Percentiles rank a stretch among this genome's conserved stretches.
phyloP scores from a whole-genome alignment of 2,113 vertebrate species.

The Nycticebus coucang region DNA sequence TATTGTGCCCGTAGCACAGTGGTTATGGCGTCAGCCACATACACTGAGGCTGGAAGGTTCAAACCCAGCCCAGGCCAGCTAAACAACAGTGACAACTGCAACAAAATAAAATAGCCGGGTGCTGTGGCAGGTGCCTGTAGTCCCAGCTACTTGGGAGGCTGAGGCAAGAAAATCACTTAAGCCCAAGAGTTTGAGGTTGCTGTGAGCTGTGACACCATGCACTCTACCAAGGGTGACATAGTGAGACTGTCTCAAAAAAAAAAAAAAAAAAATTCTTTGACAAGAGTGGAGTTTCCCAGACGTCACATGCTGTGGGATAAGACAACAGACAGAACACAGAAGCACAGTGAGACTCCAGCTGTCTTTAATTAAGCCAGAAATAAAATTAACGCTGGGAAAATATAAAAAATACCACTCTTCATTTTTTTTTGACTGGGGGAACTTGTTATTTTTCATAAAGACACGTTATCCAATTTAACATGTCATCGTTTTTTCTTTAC shows the following conservation, averaged over 20 bases:
- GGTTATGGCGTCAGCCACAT: too few species aligned
- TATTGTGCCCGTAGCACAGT: background rate
- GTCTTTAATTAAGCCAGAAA: background rate
- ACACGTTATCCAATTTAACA: background rate
- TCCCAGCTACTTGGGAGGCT: too few species aligned
- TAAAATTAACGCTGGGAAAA: background rate
- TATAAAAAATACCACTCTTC: background rate
- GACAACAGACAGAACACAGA: background rate
- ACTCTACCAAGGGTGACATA: too few species aligned
- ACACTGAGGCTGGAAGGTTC: too few species aligned
- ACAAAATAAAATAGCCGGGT: too few species aligned
- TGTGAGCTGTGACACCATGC: too few species aligned
- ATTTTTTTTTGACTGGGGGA: background rate
- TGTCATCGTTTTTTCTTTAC: background rate
- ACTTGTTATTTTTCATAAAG: conserved; percentile 40
- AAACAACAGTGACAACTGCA: too few species aligned
- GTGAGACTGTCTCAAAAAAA: too few species aligned
- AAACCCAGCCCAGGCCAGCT: too few species aligned
- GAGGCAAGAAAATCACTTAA: too few species aligned
- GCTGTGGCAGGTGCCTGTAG: too few species aligned
- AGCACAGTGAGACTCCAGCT: background rate
- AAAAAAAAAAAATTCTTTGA: background rate
- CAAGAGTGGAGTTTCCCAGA: background rate
- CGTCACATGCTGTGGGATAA: background rate
- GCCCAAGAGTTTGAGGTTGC: too few species aligned